Percentiles rank a stretch among this genome's conserved stretches.
Evolutionary conservation across 2,113 vertebrate genomes (phyloP).

Genomic region (Hyaena hyaena): DNA sequence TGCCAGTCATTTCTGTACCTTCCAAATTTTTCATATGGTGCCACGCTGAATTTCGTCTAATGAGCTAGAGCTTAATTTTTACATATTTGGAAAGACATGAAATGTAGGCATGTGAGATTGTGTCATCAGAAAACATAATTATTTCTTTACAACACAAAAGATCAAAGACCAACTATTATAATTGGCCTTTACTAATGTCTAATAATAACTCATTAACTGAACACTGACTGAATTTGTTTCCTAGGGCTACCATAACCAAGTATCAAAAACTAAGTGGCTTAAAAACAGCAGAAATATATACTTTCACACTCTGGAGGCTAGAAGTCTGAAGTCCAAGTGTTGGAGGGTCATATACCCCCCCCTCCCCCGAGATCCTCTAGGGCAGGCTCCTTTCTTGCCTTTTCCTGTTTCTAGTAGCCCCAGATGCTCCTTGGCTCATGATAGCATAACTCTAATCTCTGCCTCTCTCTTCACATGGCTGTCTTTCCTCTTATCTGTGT

Average conservation of each 20-base stretch:
- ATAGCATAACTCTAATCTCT: neutral
- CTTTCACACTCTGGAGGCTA: neutral
- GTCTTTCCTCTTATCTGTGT: neutral
- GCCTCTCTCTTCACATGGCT: neutral
- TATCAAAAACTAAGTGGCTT: neutral
- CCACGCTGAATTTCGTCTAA: neutral
- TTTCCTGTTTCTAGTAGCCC: neutral
- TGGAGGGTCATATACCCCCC: neutral
- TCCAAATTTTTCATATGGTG: neutral
- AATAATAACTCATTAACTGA: neutral
- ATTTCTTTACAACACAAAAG: neutral
- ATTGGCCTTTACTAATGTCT: neutral
- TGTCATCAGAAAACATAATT: neutral
- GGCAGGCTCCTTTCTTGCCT: too few species aligned
- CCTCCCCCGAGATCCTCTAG: neutral
- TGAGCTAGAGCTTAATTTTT: neutral
- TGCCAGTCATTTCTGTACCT: neutral
- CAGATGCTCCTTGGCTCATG: too few species aligned
- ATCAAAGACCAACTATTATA: constrained; percentile 13
- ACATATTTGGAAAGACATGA: neutral
- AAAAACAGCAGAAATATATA: neutral
- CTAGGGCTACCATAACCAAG: neutral
- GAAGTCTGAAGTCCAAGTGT: neutral
- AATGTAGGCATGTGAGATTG: neutral
- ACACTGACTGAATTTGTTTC: neutral